phyloP scores from a whole-genome alignment of 1,140 invertebrate species.

The Lutraria rhynchaena region DNA sequence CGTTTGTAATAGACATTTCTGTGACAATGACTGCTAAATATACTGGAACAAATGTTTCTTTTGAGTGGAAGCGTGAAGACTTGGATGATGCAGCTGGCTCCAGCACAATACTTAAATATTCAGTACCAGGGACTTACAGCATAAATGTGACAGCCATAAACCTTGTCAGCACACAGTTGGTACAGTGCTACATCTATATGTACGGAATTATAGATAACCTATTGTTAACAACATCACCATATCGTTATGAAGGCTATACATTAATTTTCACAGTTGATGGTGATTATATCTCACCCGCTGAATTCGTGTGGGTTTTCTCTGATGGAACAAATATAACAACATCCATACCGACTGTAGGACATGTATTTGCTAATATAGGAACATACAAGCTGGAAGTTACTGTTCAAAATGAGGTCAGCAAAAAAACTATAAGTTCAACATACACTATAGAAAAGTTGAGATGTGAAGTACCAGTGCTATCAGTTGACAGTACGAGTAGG shows the following conservation, averaged over 20 bases:
- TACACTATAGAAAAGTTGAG: constrained; percentile 66
- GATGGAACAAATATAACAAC: constrained; percentile 45
- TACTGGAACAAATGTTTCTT: constrained; percentile 63
- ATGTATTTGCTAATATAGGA: constrained; percentile 58
- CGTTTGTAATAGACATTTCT: constrained; percentile 36
- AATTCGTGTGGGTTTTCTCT: constrained; percentile 66
- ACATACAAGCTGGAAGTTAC: constrained; percentile 57
- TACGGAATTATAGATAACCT: constrained; percentile 63
- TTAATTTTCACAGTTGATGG: constrained; percentile 62
- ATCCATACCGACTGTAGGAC: constrained; percentile 27
- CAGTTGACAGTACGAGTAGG: constrained; percentile 31
- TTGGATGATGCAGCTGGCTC: background rate
- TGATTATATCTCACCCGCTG: constrained; percentile 61
- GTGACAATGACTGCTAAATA: constrained; percentile 54
- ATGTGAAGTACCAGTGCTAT: constrained; percentile 66
- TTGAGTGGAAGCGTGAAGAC: constrained; percentile 51
- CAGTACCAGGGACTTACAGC: constrained; percentile 57
- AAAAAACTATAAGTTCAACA: constrained; percentile 11
- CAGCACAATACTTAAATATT: constrained; percentile 38
- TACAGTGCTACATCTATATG: constrained; percentile 50
- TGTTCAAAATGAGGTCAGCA: constrained; percentile 66
- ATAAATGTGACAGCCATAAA: constrained; percentile 66
- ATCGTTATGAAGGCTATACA: constrained; percentile 60
- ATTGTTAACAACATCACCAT: constrained; percentile 28
- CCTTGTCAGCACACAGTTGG: constrained; percentile 48